phyloP scores from a whole-genome alignment of 1,140 invertebrate genomes.

The Cherax quadricarinatus region DNA sequence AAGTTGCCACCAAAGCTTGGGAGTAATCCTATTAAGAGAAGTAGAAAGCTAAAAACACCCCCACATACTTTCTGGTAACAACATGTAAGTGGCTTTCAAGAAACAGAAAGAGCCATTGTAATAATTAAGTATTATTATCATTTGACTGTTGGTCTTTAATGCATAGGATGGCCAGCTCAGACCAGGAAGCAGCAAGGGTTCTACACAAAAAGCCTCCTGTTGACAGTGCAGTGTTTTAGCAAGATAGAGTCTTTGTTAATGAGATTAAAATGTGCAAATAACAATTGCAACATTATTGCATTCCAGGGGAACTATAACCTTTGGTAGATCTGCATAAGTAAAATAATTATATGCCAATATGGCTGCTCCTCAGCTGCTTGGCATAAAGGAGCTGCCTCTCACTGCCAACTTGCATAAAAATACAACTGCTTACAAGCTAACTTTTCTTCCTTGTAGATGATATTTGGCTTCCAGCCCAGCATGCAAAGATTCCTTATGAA shows the following conservation, averaged over 20 bases:
- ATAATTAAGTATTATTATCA: conserved; percentile 29
- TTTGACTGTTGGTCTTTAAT: conserved; percentile 8
- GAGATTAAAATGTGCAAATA: conserved; percentile 47
- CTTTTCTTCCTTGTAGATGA: conserved; percentile 10
- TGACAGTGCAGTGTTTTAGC: conserved; percentile 39
- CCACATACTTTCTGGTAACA: conserved; percentile 36
- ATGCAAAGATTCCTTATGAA: conserved; percentile 35
- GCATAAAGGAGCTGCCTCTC: conserved; percentile 27
- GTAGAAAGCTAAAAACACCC: conserved; percentile 44
- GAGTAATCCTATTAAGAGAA: conserved; percentile 39
- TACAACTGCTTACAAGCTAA: conserved; percentile 1
- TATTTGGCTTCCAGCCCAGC: conserved; percentile 26
- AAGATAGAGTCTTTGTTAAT: conserved; percentile 24
- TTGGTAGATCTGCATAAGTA: neutral
- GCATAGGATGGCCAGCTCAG: conserved; percentile 30
- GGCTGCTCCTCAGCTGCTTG: conserved; percentile 22
- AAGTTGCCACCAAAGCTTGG: conserved; percentile 59
- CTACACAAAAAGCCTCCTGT: conserved; percentile 59
- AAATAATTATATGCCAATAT: neutral
- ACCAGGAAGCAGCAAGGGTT: conserved; percentile 44
- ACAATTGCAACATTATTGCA: conserved; percentile 41
- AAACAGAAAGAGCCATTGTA: conserved; percentile 3
- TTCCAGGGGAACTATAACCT: conserved; percentile 49
- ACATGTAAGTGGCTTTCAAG: neutral
- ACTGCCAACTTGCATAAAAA: conserved; percentile 22